Base-by-base conservation (phyloP, 2,888 invertebrate genomes). In the Cyrtodaria siliqua region DNA sequence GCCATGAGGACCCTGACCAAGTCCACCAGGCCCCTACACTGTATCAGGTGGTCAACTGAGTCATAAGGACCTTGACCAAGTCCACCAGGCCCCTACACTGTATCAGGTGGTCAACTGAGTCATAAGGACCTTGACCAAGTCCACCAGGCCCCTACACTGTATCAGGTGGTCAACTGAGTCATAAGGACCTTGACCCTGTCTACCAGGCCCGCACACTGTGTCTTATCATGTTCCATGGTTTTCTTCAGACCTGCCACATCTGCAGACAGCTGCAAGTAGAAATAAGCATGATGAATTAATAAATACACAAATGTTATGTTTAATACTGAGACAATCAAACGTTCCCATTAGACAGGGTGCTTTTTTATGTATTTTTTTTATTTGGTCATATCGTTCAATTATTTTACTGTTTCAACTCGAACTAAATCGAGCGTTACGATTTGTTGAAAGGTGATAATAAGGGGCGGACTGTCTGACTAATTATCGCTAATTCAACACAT, bases 11-110 rank as follows among this genome's bases (percentile, higher is more conserved):
- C 44, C 50, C 82, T 80, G 27, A 87, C 87, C 66, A 83, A 69
- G n/a, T 78, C 72, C 6, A 88, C 85, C 14, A 89, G 81, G 33
- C 74, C 66, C 14, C 84, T 78, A 84, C 88, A 88, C 29, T 79
- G 52, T n/a, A 33, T 33, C 33, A 33, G n/a, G 57, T 49, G 47
- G 42, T 44, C 23, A 81, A 40, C n/a, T 82, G 75, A 38, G 73
- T 20, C 20, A 76, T 82, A 16, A 88, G 64, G 2, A 71, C 44
- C 50, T 82, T 80, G 26, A 88, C 87, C 67, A 83, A 70, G 18
- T 79, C 72, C 8, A 88, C 85, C 14, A 89, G 81, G 33, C 74
- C 67, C 14, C 84, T 79, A 84, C 88, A 88, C 29, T 79, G 53
- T 4, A 33, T 33, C 33, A 33, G n/a, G 57, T 49, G 47, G 42